These are phyloP conservation scores for Rousettus leschenaultii DNA, from an alignment of 2,113 vertebrate species.

Conservation along the genomic window DNA sequence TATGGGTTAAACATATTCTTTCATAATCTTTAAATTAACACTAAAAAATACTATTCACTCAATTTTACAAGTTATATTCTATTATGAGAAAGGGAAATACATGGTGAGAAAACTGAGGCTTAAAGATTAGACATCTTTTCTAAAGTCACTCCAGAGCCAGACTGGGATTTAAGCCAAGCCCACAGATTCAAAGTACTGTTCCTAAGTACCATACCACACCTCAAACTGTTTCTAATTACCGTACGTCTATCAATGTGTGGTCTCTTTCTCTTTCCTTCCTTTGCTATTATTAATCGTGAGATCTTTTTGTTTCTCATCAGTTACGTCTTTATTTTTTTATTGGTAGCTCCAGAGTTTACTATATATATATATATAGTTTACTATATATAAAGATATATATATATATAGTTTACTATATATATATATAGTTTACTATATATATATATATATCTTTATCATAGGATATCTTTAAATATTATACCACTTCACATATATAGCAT, in stretches of 20 bases:
- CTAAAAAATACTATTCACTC: neutral
- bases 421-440: neutral
- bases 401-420: too few species aligned
- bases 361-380: too few species aligned
- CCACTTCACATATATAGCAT: neutral
- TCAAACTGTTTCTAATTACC: neutral
- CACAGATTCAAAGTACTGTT: neutral
- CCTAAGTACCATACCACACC: neutral
- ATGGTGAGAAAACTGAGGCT: neutral
- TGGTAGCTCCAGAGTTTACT: neutral
- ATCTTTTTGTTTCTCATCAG: neutral
- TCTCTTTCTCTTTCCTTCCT: neutral
- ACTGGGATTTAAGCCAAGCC: neutral
- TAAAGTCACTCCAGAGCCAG: neutral
- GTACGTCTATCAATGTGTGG: neutral
- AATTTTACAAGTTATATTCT: neutral
- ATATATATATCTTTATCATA: neutral
- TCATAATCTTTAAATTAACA: neutral
- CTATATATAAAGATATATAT: too few species aligned
- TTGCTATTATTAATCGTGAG: neutral
- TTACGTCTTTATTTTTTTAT: neutral
- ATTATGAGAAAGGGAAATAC: neutral
- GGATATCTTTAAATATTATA: neutral
- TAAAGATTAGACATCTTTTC: neutral
- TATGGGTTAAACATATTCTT: neutral